Evolutionary conservation across 1,140 invertebrate genomes (phyloP).

Genomic region (Nasonia longicornis): DNA sequence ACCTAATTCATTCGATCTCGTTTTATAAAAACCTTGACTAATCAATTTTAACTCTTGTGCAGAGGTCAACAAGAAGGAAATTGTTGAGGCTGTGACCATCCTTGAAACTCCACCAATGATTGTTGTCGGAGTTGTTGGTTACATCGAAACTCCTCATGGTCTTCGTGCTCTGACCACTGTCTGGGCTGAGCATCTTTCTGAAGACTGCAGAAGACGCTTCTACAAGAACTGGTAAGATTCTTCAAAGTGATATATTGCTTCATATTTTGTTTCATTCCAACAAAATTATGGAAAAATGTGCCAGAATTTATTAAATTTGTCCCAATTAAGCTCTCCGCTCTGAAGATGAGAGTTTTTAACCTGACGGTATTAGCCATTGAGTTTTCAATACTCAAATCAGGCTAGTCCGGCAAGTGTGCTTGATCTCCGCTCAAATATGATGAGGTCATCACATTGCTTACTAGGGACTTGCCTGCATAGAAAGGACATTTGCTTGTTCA

Average conservation of each 20-base stretch:
- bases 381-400: conserved; percentile 40
- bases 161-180: conserved; percentile 94
- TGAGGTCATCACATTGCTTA: conserved; percentile 54
- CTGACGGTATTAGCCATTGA: conserved; percentile 50
- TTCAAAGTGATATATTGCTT: conserved; percentile 27
- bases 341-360: conserved; percentile 54
- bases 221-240: conserved; percentile 98
- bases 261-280: conserved; percentile 21
- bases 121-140: conserved; percentile 96
- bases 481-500: conserved; percentile 54
- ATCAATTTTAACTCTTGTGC: conserved; percentile 53
- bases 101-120: conserved; percentile 99
- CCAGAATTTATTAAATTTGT: conserved; percentile 37
- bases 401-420: conserved; percentile 54
- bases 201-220: conserved; percentile 97
- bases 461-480: conserved; percentile 49
- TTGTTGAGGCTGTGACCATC: conserved; percentile 98
- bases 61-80: conserved; percentile 99
- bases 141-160: conserved; percentile 98
- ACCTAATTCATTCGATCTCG: neutral
- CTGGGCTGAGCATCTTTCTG: conserved; percentile 98
- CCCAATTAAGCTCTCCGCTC: conserved; percentile 55
- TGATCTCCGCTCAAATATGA: conserved; percentile 55
- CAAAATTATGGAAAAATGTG: conserved; percentile 27
- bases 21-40: conserved; percentile 14